Base-by-base conservation (phyloP, 2,888 invertebrate genomes). In the Epirrhoe alternata region DNA sequence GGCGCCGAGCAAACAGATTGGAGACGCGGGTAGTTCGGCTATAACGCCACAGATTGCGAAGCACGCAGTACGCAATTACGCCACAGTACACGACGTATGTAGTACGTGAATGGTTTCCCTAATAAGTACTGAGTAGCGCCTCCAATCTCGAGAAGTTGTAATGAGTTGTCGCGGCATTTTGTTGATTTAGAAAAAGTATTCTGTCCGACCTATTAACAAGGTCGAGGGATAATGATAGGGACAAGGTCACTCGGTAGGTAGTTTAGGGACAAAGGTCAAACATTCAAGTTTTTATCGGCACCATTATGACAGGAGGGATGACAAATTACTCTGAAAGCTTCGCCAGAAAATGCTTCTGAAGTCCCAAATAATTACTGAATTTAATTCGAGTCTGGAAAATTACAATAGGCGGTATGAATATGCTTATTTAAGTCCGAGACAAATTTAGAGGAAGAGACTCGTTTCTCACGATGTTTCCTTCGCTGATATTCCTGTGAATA, bases 1-100 rank as follows among this genome's bases (percentile, higher is more conserved):
- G 35, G 38, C 16, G 60, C 33, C 53, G 60, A 50, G 49, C 60
- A 59, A 59, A 57, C 59, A 52, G 53, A 47, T 53, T 8, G 31
- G 47, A 49, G 57, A 6, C 57, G 33, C 47, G 33, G 38, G 24
- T 56, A 56, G 56, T 45, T 55, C n/a, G 35, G 33, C 51, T 51
- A 51, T 30, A 30, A 51, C 30, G 17, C 24, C 53, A 38, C 54
- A 54, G 54, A 54, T 16, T 53, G 35, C 17, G 17, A 1, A 53
- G 16, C 10, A 53, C 35, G 6, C 31, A 53, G 35, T 53, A 53
- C n/a, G 45, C 35, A 10, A 33, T 7, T 16, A 10, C 16, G 6
- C 35, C 35, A 17, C 53, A 35, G 35, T 8, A n/a, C 17, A 53
- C 10, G 30, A 3, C 24, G 17, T 50, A 50, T 1, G 30, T 8